Evolutionary conservation across 2,888 invertebrate species (phyloP).

Genomic region (Acrobasis suavella): DNA sequence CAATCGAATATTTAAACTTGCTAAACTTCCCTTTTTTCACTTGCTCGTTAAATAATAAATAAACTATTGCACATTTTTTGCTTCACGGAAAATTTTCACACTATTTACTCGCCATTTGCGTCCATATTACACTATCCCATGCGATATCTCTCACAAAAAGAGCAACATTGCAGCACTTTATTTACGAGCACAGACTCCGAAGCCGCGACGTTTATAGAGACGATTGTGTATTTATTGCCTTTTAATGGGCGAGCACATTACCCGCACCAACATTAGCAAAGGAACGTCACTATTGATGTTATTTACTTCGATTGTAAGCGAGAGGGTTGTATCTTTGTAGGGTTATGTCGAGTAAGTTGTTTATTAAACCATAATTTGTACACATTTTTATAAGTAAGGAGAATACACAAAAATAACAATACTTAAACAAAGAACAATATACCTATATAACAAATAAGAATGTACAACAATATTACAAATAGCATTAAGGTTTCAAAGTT

Average conservation of each 20-base stretch:
- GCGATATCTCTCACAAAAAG: conserved; percentile 23
- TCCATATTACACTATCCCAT: background rate
- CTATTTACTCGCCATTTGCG: background rate
- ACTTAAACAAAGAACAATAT: too few relatives aligned
- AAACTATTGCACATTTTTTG: too few relatives aligned
- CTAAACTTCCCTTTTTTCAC: too few relatives aligned
- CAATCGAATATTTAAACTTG: too few relatives aligned
- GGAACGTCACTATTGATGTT: conserved; percentile 69
- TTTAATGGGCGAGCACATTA: conserved; percentile 78
- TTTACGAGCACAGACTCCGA: conserved; percentile 33
- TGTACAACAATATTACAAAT: too few relatives aligned
- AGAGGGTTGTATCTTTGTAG: conserved; percentile 6
- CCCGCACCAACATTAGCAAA: conserved; percentile 55
- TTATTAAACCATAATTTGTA: too few relatives aligned
- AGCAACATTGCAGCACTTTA: conserved; percentile 31
- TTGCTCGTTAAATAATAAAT: too few relatives aligned
- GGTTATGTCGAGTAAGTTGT: too few relatives aligned
- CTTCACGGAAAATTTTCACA: background rate
- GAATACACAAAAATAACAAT: too few relatives aligned
- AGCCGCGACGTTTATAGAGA: conserved; percentile 62
- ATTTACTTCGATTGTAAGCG: conserved; percentile 53
- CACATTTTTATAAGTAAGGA: too few relatives aligned
- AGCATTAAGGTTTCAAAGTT: too few relatives aligned
- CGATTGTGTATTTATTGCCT: conserved; percentile 76
- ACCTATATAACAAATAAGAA: too few relatives aligned